Conservation (phyloP, 1,140 invertebrate species). For the Camponotus vicinus region DNA sequence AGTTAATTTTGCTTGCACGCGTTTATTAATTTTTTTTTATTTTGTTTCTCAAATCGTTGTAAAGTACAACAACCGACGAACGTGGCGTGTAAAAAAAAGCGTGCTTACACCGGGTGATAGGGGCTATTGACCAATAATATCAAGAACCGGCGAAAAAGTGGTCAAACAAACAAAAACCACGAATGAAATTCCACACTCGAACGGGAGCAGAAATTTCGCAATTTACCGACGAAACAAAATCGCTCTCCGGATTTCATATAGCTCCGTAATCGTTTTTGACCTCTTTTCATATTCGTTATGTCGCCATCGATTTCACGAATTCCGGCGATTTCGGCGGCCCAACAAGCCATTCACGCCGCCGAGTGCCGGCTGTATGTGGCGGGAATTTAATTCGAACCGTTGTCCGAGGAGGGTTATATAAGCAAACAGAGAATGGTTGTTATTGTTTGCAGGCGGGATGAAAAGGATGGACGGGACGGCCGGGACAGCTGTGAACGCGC, state of each 20-base stretch:
- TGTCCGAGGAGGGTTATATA: constrained; percentile 65
- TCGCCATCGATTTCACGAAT: constrained; percentile 60
- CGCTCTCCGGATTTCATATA: constrained; percentile 48
- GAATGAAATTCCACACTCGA: constrained; percentile 60
- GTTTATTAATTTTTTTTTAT: constrained; percentile 12
- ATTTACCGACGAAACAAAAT: constrained; percentile 51
- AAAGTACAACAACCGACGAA: constrained; percentile 23
- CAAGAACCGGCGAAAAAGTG: constrained; percentile 48
- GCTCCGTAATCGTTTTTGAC: constrained; percentile 57
- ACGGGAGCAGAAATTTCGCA: constrained; percentile 41
- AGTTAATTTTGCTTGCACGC: neutral
- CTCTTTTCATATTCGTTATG: constrained; percentile 60
- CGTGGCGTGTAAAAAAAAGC: neutral
- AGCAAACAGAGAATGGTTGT: constrained; percentile 77
- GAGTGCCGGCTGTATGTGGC: constrained; percentile 31
- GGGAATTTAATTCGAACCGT: constrained; percentile 72
- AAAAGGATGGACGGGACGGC: constrained; percentile 69
- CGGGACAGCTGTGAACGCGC: constrained; percentile 71
- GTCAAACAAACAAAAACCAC: constrained; percentile 55
- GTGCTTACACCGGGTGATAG: constrained; percentile 18
- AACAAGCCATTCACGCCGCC: constrained; percentile 37
- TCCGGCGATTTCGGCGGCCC: constrained; percentile 35
- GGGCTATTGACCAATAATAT: constrained; percentile 56
- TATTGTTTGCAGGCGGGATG: constrained; percentile 75
- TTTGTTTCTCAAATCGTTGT: constrained; percentile 14